Evolutionary conservation across 2,888 invertebrate species (phyloP), one percentile per base, ranked within the genome.

Genomic region (Mallateleia sp.): DNA sequence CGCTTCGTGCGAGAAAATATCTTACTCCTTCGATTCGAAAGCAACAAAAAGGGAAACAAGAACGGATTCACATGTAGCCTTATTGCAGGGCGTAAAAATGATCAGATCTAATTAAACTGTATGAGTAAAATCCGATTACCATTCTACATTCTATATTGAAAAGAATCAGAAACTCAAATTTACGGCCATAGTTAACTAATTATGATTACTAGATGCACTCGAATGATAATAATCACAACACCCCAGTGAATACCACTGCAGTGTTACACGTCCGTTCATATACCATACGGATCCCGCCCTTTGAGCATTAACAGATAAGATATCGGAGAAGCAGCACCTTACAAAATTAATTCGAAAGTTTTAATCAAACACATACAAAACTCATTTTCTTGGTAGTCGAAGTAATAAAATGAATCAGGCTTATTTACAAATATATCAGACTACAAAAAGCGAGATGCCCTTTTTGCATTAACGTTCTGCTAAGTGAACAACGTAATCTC

Each of bases 401-500:
- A 64, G 75, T 66, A 28, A 34, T 54, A 50, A 82, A 75, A 82
- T 82, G 32, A 82, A 82, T 82, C 81, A 82, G 75, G 75, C 82
- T 82, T 75, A 67, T 82, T 69, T 60, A 47, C 52, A 82, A 75
- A 67, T 67, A 58, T 69, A 69, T 74, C 42, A 54, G 28, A 42
- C 6, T 25, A 24, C 60, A 81, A 78, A 85, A 78, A 88, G 87
- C 88, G 77, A 62, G 77, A 84, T 89, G 89, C 81, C 87, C 72
- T 85, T 89, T 89, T 88, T 84, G 86, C 91, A 90, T 92, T 89
- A 91, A 89, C 90, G 90, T 90, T 77, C 89, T 86, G 91, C 89
- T 91, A 91, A 91, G 89, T 88, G 92, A 88, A 90, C 89, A 84
- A 88, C 88, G 88, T 91, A 91, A 92, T 92, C 89, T 89, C 69